Evolutionary conservation across 2,797 vertebrate species (phyloP), one percentile per base, ranked within the genome.

Genomic region (Epinephelus malabaricus): DNA sequence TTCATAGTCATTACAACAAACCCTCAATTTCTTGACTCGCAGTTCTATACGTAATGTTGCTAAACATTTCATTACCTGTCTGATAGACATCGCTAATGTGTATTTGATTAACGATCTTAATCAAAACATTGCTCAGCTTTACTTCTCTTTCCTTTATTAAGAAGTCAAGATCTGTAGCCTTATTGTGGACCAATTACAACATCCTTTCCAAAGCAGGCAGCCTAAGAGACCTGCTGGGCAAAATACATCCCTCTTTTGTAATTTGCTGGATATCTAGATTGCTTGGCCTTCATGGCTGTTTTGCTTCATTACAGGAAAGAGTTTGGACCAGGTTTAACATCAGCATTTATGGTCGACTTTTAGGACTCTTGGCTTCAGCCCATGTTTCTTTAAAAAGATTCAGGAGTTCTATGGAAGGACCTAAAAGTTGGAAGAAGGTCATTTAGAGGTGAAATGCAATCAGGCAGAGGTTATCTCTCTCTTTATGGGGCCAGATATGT

Each of bases 261-360:
- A 84, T 76, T 82, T 69, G 25, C 51, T 59, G 69, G 25, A 23
- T 11, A 46, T 71, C 2, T 69, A 12, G 19, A 63, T 67, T 63
- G 63, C 59, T 43, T 78, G 68, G 53, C 67, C 62, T 69, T 82
- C 54, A 76, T 40, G 70, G 30, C 46, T 76, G 45, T 58, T 84
- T 72, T 67, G 53, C 60, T 78, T 81, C 65, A 86, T 78, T 55
- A 76, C 34, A 43, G 64, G 11, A 53, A 62, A 77, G 15, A 62
- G 46, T 75, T 77, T 74, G 54, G 49, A 77, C n/a, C 65, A 54
- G 60, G 68, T 86, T 81, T 61, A 73, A 76, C 63, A 63, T 13
- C 23, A 60, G 34, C 19, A 61, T 77, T 69, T 51, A 67, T 55
- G n/a, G 68, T 34, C 3, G 38, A 53, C 62, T 69, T 83, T 79